A percentile compares a stretch with the other conserved stretches of the same genome.
Evolutionary conservation across 2,113 vertebrate genomes (phyloP).

Genomic region (Apodemus sylvaticus): DNA sequence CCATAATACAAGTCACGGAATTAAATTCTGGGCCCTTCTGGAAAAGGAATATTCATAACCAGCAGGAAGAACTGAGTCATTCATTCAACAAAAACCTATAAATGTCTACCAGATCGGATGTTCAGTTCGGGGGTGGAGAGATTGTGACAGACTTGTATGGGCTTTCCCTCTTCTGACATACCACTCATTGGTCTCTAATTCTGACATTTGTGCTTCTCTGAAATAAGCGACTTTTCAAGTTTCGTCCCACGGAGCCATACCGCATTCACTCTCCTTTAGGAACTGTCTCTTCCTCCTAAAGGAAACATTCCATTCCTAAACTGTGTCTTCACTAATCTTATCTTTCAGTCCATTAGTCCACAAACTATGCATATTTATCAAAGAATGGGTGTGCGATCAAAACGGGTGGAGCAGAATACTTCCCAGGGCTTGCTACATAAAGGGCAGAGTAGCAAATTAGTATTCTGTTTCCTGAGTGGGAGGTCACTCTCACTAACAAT

Average conservation of each 20-base stretch:
- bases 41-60: not conserved
- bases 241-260: not conserved
- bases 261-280: not conserved
- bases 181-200: not conserved
- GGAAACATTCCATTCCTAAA: not conserved
- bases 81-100: slow-evolving; percentile 54
- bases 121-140: not conserved
- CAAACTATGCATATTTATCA: not conserved
- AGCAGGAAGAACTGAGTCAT: slow-evolving; percentile 36
- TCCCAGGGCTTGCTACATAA: not conserved
- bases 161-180: not conserved
- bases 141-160: not conserved
- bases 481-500: not conserved
- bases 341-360: not conserved
- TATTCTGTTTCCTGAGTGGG: not conserved
- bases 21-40: not conserved
- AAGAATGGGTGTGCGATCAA: not conserved
- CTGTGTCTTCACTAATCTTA: not conserved
- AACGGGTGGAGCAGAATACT: not conserved
- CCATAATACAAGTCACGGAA: not conserved
- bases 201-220: not conserved
- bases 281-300: not conserved
- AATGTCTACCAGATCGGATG: slow-evolving; percentile 10
- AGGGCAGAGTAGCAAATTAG: not conserved
- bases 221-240: not conserved